These are phyloP conservation scores for Galerucella pusilla DNA, from an alignment of 2,888 invertebrate species.

Conservation along the genomic window DNA sequence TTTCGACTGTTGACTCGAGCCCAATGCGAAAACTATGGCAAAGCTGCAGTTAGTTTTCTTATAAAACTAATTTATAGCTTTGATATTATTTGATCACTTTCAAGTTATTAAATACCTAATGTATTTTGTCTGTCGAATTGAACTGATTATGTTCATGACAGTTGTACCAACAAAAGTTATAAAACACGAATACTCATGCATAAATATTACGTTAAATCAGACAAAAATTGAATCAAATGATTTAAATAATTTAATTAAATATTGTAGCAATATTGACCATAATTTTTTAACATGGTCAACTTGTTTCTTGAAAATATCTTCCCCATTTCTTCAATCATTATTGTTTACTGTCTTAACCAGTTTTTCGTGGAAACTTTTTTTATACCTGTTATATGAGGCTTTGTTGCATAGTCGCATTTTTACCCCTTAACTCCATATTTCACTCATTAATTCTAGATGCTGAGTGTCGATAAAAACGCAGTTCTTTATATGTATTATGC, in stretches of 20 bases:
- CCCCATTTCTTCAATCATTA: no score
- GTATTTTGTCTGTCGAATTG: neutral
- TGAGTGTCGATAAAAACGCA: conserved; percentile 10
- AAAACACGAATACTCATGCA: no score
- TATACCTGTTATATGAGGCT: neutral
- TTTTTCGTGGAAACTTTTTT: neutral
- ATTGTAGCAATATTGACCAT: no score
- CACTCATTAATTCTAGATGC: conserved; percentile 18
- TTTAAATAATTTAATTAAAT: no score
- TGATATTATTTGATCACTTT: neutral
- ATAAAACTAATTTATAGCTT: neutral
- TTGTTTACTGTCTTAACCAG: no score
- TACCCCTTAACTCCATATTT: neutral
- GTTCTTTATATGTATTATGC: conserved; percentile 10
- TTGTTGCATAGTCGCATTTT: neutral
- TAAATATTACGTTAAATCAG: no score
- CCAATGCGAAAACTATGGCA: neutral
- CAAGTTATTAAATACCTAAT: neutral
- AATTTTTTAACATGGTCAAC: no score
- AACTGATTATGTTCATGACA: no score
- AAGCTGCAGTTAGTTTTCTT: neutral
- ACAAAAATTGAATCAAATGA: no score
- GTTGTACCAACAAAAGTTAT: no score
- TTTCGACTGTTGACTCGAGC: neutral
- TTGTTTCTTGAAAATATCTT: no score